Conservation (phyloP, 2,888 invertebrate species). For the Oligia strigilis region DNA sequence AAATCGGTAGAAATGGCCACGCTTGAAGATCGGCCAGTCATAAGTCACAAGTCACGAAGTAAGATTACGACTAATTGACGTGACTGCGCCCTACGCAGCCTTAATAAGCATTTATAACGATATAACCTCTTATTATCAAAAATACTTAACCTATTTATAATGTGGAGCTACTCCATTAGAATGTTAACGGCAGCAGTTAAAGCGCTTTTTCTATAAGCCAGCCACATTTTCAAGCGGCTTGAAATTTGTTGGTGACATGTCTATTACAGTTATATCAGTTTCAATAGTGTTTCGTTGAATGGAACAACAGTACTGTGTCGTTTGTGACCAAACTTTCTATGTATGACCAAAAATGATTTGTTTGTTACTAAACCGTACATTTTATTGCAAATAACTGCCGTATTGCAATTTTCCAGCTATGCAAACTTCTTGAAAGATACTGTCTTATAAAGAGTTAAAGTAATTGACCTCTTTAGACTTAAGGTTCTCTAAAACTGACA, state of each 20-base stretch:
- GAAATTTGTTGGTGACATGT: conserved; percentile 39
- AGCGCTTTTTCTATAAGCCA: conserved; percentile 51
- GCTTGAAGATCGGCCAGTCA: conserved; percentile 84
- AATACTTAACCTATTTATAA: conserved; percentile 88
- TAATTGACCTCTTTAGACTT: background rate
- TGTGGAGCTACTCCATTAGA: conserved; percentile 69
- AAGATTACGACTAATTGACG: conserved; percentile 87
- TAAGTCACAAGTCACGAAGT: conserved; percentile 89
- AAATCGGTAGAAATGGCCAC: conserved; percentile 76
- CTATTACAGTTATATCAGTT: conserved; percentile 38
- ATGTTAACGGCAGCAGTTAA: conserved; percentile 61
- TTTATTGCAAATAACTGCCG: background rate
- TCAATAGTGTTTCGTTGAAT: conserved; percentile 11
- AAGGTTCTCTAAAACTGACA: background rate
- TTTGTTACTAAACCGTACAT: conserved; percentile 27
- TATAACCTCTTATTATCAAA: conserved; percentile 87
- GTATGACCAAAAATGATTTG: conserved; percentile 22
- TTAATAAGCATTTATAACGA: conserved; percentile 89
- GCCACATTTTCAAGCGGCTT: conserved; percentile 35
- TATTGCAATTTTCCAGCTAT: background rate
- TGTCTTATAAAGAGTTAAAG: background rate
- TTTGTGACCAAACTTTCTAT: conserved; percentile 5
- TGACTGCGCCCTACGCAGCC: conserved; percentile 82
- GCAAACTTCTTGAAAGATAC: background rate
- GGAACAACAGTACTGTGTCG: background rate